Evolutionary conservation across 1,140 invertebrate species (phyloP).

Genomic region (Philopotamus ludificatus): DNA sequence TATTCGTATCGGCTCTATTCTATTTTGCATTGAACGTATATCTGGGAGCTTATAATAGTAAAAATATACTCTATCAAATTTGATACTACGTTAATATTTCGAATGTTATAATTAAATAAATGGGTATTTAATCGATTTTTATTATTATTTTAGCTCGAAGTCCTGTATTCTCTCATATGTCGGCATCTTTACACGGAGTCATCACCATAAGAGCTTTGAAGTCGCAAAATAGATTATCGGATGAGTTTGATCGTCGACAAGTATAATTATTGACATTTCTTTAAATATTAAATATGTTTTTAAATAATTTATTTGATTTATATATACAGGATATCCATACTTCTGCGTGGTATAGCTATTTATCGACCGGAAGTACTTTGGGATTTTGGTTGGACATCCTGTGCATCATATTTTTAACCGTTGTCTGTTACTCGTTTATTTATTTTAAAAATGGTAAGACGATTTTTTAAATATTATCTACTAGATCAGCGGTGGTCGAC

Average conservation of each 20-base stretch:
- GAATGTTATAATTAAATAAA: not conserved
- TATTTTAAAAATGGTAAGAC: conserved; percentile 24
- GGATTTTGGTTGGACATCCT: conserved; percentile 73
- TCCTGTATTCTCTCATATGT: conserved; percentile 78
- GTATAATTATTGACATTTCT: conserved; percentile 33
- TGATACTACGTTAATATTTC: no score
- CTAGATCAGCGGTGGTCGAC: conserved; percentile 52
- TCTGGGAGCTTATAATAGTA: no score
- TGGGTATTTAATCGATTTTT: not conserved
- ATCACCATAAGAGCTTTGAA: conserved; percentile 71
- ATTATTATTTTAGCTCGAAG: conserved; percentile 50
- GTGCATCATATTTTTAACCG: conserved; percentile 67
- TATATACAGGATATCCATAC: conserved; percentile 66
- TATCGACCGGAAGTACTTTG: conserved; percentile 79
- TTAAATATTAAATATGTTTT: not conserved
- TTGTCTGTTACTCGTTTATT: conserved; percentile 57
- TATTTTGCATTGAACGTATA: conserved; percentile 75
- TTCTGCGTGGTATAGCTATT: conserved; percentile 73
- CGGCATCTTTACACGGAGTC: conserved; percentile 69
- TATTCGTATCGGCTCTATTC: conserved; percentile 69
- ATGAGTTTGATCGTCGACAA: conserved; percentile 59
- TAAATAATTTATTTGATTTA: not conserved
- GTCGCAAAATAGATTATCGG: conserved; percentile 60
- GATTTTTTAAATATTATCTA: conserved; percentile 37
- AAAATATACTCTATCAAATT: no score